Evolutionary conservation across 1,140 invertebrate genomes (phyloP), one percentile per base, ranked within the genome.

Genomic region (Eriocheir sinensis): DNA sequence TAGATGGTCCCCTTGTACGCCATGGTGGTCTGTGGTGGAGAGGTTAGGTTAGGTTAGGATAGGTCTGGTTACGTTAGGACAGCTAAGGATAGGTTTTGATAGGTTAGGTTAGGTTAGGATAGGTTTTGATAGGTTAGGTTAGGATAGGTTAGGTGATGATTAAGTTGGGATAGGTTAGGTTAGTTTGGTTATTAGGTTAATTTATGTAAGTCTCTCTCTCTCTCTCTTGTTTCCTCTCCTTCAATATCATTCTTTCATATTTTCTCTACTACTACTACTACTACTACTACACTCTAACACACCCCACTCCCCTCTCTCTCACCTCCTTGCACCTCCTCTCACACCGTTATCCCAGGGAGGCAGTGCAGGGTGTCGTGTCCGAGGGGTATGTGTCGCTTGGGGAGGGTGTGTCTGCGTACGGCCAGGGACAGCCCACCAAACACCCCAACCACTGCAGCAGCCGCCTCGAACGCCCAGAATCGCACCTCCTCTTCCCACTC

Each of bases 401-500:
- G 44, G 21, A 15, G 85, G 44, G 85, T 85, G 60, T 53, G 38
- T 85, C 79, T 12, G 2, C 36, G 88, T 0, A 83, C 17, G 9
- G 80, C 91, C 17, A 81, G 27, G 2, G 79, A 93, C 9, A 93
- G 41, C 0, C 91, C 91, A 9, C 72, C 91, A 2, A 85, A 17
- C 15, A 93, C 91, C 30, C 91, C 91, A 30, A 93, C 34, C 8
- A 83, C 80, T 34, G 91, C 91, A 17, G 34, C 44, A 27, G 48
- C 21, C 15, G 38, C 91, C 91, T 93, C 91, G 17, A 93, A 93
- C 36, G 48, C 32, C 91, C 91, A 93, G 40, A 93, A 93, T 34
- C 15, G 30, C 30, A 93, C 9, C 27, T 93, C 91, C 40, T 93
- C 91, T 53, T 85, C n/a, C 81, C 80, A 93, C 21, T 53, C 40